Evolutionary conservation across 35 echinoderm and acorn worm genomes (phyloP).

Genomic region (Hemicentrotus pulcherrimus): DNA sequence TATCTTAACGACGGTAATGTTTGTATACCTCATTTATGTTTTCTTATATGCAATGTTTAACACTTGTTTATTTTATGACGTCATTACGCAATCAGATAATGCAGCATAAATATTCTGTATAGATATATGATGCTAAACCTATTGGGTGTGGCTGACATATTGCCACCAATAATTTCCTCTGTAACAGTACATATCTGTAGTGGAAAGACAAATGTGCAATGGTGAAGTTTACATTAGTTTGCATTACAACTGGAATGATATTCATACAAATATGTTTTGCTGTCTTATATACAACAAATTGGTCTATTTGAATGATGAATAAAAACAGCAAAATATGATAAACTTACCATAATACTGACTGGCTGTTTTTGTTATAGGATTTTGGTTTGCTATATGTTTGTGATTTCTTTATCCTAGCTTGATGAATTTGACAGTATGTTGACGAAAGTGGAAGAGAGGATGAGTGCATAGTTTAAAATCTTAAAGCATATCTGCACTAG

Average conservation of each 20-base stretch:
- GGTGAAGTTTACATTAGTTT: neutral
- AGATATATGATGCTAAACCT: neutral
- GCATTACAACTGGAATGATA: neutral
- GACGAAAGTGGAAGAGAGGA: no score
- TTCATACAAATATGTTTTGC: neutral
- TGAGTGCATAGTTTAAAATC: no score
- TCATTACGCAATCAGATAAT: neutral
- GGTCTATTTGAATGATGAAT: neutral
- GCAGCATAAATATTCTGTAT: neutral
- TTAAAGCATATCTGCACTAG: no score
- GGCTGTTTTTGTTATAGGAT: no score
- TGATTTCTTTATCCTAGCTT: no score
- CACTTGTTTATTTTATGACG: neutral
- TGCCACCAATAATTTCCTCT: neutral
- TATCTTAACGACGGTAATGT: neutral
- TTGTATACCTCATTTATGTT: neutral
- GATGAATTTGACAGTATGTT: no score
- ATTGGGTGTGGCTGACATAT: no score
- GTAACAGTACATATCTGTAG: neutral
- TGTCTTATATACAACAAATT: neutral
- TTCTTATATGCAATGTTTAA: neutral
- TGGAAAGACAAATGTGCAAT: neutral
- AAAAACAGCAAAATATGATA: neutral
- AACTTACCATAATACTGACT: no score
- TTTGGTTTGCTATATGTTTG: no score